Conservation (phyloP, 2,797 vertebrate species). For the Sebastes itinus region DNA sequence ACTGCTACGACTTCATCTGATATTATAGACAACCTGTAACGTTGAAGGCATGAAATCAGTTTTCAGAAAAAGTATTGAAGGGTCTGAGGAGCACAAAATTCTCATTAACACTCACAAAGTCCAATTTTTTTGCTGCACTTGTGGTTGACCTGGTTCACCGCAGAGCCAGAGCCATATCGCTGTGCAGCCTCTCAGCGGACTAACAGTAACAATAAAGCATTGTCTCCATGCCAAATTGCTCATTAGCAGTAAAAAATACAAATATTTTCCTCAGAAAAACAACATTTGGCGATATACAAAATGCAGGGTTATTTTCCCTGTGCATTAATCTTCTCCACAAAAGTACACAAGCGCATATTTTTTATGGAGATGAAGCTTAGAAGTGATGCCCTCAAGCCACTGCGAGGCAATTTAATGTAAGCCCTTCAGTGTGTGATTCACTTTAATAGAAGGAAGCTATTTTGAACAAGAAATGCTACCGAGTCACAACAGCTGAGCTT, state of each 20-base stretch:
- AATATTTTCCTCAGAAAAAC: slow-evolving; percentile 19
- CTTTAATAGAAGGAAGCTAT: slow-evolving; percentile 34
- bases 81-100: neutral
- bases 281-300: slow-evolving; percentile 24
- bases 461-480: slow-evolving; percentile 45
- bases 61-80: neutral
- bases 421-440: slow-evolving; percentile 25
- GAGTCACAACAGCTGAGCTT: slow-evolving; percentile 43
- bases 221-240: slow-evolving; percentile 49
- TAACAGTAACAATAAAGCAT: slow-evolving; percentile 49
- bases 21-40: neutral
- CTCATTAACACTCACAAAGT: slow-evolving; percentile 38
- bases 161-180: slow-evolving; percentile 11
- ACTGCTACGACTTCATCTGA: neutral
- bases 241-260: slow-evolving; percentile 47
- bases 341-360: slow-evolving; percentile 21
- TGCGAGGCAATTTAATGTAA: slow-evolving; percentile 30
- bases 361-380: slow-evolving; percentile 31
- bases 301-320: slow-evolving; percentile 5
- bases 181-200: slow-evolving; percentile 30
- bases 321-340: slow-evolving; percentile 9
- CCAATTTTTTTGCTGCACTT: slow-evolving; percentile 22
- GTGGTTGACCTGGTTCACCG: slow-evolving; percentile 42
- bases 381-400: slow-evolving; percentile 28
- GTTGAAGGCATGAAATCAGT: neutral